These are phyloP conservation scores for Stictocephala bisonia DNA, from an alignment of 2,888 invertebrate species.

Conservation along the genomic window DNA sequence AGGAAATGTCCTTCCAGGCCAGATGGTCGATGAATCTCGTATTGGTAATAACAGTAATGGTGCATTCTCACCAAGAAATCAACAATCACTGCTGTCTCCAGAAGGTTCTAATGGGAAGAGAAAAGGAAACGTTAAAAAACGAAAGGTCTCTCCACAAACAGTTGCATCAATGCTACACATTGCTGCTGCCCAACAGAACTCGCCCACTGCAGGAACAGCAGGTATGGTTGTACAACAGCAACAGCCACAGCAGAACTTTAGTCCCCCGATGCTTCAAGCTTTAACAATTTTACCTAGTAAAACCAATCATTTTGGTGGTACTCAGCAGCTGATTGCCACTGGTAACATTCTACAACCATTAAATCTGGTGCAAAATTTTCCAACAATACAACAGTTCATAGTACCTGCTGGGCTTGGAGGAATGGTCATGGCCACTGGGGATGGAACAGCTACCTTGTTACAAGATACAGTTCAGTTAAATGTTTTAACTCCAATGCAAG, in stretches of 20 bases:
- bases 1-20: constrained; percentile 48
- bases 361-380: constrained; percentile 82
- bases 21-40: constrained; percentile 55
- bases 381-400: constrained; percentile 84
- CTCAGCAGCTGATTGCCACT: constrained; percentile 77
- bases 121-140: constrained; percentile 76
- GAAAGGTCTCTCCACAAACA: constrained; percentile 76
- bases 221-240: constrained; percentile 58
- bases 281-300: constrained; percentile 82
- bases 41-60: constrained; percentile 54
- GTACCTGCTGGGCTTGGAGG: constrained; percentile 85
- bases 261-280: constrained; percentile 78
- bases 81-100: constrained; percentile 70
- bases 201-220: constrained; percentile 48
- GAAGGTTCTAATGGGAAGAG: constrained; percentile 67
- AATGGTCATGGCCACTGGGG: constrained; percentile 86
- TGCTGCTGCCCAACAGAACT: constrained; percentile 56
- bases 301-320: constrained; percentile 66
- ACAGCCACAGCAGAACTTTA: constrained; percentile 56
- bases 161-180: constrained; percentile 70
- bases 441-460: constrained; percentile 75
- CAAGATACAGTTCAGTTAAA: constrained; percentile 75
- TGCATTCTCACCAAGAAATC: constrained; percentile 55
- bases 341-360: constrained; percentile 75
- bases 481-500: constrained; percentile 78